Evolutionary conservation across 2,888 invertebrate genomes (phyloP).

Genomic region (Tetragonisca angustula): DNA sequence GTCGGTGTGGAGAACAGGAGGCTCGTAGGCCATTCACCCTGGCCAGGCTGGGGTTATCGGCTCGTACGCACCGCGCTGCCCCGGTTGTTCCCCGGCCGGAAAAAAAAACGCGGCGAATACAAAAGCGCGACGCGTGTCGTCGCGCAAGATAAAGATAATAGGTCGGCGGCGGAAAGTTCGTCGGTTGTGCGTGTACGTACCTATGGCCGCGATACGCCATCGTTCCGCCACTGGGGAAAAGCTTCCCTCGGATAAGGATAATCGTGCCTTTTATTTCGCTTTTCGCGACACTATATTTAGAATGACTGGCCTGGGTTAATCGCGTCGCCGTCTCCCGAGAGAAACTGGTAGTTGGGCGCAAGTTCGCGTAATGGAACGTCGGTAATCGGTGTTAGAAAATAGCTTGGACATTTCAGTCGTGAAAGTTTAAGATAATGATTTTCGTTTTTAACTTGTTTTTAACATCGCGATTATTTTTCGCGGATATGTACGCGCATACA

Average conservation of each 20-base stretch:
- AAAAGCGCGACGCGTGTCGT: constrained; percentile 54
- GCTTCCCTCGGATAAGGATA: constrained; percentile 51
- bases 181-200: background rate
- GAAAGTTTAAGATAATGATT: background rate
- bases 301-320: constrained; percentile 4
- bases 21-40: constrained; percentile 79
- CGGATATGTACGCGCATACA: no score
- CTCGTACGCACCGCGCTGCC: constrained; percentile 49
- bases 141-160: constrained; percentile 63
- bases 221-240: constrained; percentile 21
- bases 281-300: constrained; percentile 40
- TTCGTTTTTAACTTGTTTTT: no score
- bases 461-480: no score
- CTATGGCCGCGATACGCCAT: constrained; percentile 19
- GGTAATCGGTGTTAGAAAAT: background rate
- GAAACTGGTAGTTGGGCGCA: background rate
- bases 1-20: constrained; percentile 59
- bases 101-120: constrained; percentile 40
- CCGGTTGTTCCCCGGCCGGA: constrained; percentile 50
- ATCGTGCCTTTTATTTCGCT: constrained; percentile 42
- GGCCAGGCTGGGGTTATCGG: constrained; percentile 68
- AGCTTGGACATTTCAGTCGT: background rate
- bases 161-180: constrained; percentile 41
- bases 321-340: background rate
- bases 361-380: background rate